Base-by-base conservation (phyloP, 2,797 vertebrate genomes). In the Danio aesculapii region DNA sequence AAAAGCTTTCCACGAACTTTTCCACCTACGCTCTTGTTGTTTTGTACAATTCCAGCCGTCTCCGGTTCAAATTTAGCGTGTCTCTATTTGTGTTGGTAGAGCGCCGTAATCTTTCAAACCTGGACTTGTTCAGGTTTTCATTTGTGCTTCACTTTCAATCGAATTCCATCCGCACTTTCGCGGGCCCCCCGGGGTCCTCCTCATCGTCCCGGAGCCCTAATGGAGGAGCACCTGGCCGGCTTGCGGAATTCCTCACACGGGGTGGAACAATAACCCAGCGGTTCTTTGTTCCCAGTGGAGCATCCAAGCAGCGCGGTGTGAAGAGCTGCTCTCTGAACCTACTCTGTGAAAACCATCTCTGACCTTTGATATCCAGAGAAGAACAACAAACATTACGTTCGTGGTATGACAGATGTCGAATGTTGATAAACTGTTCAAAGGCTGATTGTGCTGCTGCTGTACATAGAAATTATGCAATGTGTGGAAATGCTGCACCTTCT, bases 401-500 rank as follows among this genome's bases (percentile, higher is more conserved):
- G 61, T 85, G 77, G 85, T 88, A 86, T 90, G 92, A 89, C 93
- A 95, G 93, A 94, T 95, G 94, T 94, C 90, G 92, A 87, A 90
- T 87, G 84, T 86, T 71, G 92, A 93, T 92, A 91, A 90, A 89
- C 61, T 50, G 90, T 88, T 92, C 87, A 90, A 89, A 90, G 88
- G 86, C 85, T 70, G 81, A 69, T 70, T 64, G 72, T 61, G 58
- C 52, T 62, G 41, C 70, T 58, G 57, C 52, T 79, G 79, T 75
- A 82, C 49, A 47, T 47, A 30, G 46, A 30, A 5, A 50, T 85
- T 81, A 77, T 64, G 61, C 52, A 75, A 78, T 66, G 47, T 77
- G 80, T 77, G 17, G 7, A 72, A 50, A 43, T 46, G 50, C 39
- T 72, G 72, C 69, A 74, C 81, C 73, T 81, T 81, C 83, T 72